Evolutionary conservation across 1,140 invertebrate genomes (phyloP).

Genomic region (Xylocopa sonorina): DNA sequence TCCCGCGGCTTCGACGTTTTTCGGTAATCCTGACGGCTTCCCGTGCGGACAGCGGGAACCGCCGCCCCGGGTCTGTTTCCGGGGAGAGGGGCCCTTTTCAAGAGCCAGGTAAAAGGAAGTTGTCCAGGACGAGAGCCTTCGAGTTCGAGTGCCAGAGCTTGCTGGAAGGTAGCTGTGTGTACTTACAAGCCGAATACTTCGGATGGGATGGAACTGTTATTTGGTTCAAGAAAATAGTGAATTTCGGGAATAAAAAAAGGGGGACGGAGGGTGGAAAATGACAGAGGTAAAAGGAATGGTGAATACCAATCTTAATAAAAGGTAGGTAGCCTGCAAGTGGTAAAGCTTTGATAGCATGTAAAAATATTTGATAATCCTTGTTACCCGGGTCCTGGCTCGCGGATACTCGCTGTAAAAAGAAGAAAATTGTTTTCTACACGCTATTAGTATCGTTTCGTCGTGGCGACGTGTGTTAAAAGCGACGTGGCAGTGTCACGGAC

Average conservation of each 20-base stretch:
- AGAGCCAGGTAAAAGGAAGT: not conserved
- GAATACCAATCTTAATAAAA: too few relatives aligned
- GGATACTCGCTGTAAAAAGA: not conserved
- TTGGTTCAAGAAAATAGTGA: not conserved
- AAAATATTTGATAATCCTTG: not conserved
- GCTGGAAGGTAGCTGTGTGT: not conserved
- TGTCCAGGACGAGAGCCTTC: not conserved
- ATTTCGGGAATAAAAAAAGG: too few relatives aligned
- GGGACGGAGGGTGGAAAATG: too few relatives aligned
- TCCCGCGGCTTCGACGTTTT: not conserved
- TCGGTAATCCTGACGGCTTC: not conserved
- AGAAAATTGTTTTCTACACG: too few relatives aligned
- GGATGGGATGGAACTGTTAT: not conserved
- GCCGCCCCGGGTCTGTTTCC: not conserved
- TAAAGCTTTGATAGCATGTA: not conserved
- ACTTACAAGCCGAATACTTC: too few relatives aligned
- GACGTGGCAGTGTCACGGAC: too few relatives aligned
- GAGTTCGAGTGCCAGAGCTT: too few relatives aligned
- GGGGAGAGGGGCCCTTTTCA: not conserved
- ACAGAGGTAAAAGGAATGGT: too few relatives aligned
- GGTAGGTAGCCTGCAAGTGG: not conserved
- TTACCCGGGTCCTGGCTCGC: not conserved
- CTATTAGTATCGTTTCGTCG: not conserved
- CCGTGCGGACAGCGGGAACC: not conserved
- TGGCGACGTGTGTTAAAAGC: too few relatives aligned